phyloP scores from a whole-genome alignment of 1,140 invertebrate species.

The Eriosoma lanigerum region DNA sequence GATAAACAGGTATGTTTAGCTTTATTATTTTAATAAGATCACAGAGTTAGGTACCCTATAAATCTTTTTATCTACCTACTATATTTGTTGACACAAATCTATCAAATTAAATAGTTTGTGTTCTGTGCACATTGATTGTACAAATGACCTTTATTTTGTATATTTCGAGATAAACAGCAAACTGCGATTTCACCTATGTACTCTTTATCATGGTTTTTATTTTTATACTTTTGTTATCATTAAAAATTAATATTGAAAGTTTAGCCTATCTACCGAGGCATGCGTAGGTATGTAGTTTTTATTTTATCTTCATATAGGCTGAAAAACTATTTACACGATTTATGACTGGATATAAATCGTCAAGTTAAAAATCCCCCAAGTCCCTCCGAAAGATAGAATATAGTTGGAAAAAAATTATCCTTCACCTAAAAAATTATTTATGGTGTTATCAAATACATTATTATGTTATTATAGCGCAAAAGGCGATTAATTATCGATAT shows the following conservation, averaged over 20 bases:
- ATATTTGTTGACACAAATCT: background rate
- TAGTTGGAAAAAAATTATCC: background rate
- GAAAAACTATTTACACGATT: background rate
- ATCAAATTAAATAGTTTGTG: background rate
- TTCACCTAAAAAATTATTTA: background rate
- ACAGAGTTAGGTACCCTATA: background rate
- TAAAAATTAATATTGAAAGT: background rate
- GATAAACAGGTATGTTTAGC: background rate
- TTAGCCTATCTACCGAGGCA: background rate
- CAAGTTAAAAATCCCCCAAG: background rate
- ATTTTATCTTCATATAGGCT: background rate
- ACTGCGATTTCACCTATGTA: background rate
- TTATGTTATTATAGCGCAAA: background rate
- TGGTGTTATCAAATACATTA: background rate
- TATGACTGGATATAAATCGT: slow-evolving; percentile 11
- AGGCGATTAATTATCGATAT: background rate
- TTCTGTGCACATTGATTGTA: background rate
- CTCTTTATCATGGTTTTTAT: background rate
- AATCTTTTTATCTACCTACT: background rate
- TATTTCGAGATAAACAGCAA: background rate
- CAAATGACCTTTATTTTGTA: background rate
- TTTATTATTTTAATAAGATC: slow-evolving; percentile 26
- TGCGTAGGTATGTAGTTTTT: background rate
- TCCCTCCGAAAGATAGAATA: background rate
- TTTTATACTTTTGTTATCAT: background rate